Conservation (phyloP, 2,797 vertebrate genomes). For the Octomys mimax region DNA sequence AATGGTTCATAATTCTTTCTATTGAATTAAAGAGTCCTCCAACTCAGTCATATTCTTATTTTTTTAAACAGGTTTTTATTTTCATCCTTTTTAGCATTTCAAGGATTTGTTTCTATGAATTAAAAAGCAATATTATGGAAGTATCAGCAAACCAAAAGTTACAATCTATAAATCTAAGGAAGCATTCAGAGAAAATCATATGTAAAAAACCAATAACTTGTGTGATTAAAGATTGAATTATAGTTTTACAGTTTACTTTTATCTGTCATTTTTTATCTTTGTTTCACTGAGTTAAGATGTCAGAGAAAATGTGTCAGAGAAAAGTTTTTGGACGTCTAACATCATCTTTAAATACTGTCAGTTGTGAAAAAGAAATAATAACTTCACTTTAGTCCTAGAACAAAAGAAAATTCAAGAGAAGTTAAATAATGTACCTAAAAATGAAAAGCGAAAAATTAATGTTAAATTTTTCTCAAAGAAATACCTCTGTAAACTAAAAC, state of each 20-base stretch:
- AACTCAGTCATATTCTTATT: neutral
- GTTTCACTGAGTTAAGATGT: neutral
- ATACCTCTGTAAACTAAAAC: neutral
- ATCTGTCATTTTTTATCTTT: neutral
- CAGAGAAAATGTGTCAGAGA: neutral
- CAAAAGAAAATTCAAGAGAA: neutral
- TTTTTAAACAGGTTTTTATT: slow-evolving; percentile 5
- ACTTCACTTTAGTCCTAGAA: neutral
- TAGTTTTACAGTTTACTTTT: neutral
- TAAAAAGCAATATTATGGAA: slow-evolving; percentile 17
- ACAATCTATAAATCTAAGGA: neutral
- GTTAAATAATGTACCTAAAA: neutral
- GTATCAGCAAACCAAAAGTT: neutral
- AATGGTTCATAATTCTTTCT: neutral
- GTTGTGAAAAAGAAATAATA: neutral
- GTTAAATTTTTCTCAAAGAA: neutral
- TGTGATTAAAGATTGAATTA: neutral
- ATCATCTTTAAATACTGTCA: neutral
- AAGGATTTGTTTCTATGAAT: neutral
- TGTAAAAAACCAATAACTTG: neutral
- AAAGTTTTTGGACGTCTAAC: neutral
- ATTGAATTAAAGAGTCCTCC: neutral
- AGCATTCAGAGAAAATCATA: neutral
- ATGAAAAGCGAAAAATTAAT: neutral
- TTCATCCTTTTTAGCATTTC: slow-evolving; percentile 4